Evolutionary conservation across 2,888 invertebrate genomes (phyloP), one percentile per base, ranked within the genome.

Genomic region (Epirrhoe tristata): DNA sequence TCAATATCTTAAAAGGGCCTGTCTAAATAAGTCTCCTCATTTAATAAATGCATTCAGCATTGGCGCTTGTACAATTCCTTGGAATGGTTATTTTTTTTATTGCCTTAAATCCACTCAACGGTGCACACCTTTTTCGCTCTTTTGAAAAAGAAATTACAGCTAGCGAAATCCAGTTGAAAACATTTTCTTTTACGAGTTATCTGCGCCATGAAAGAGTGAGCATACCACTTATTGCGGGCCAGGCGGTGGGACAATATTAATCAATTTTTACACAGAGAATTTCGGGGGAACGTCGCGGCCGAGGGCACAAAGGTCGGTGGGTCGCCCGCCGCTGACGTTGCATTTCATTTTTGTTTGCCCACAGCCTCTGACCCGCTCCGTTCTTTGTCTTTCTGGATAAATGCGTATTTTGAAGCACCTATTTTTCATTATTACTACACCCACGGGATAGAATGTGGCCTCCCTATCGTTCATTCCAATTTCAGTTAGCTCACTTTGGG

Each of bases 311-410:
- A 89, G 88, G 87, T 87, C 83, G 83, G 75, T 77, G 80, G 77
- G 73, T 78, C 83, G 80, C 80, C 81, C 84, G 75, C 77, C 80
- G 88, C 86, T 89, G 89, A 90, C 89, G 84, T 81, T 88, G 90
- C 89, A 89, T 89, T 90, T 89, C 83, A 89, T 89, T 90, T 89
- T 88, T 88, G 85, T 88, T 85, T 85, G 84, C 81, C 83, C 84
- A 78, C 84, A 86, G 83, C 82, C 85, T 84, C 82, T 81, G 82
- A 80, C 77, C 74, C 82, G 82, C 80, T 82, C 83, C 83, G 78
- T 79, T 85, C 87, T 89, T 90, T 86, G 88, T 90, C 89, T 89
- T 88, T 78, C 84, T 84, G 80, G 84, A 88, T 87, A 86, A 88
- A 89, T 86, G 83, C 83, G 84, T 85, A 82, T 86, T 89, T 88